phyloP scores from a whole-genome alignment of 2,888 invertebrate genomes.

The Reticulitermes lucifugus region DNA sequence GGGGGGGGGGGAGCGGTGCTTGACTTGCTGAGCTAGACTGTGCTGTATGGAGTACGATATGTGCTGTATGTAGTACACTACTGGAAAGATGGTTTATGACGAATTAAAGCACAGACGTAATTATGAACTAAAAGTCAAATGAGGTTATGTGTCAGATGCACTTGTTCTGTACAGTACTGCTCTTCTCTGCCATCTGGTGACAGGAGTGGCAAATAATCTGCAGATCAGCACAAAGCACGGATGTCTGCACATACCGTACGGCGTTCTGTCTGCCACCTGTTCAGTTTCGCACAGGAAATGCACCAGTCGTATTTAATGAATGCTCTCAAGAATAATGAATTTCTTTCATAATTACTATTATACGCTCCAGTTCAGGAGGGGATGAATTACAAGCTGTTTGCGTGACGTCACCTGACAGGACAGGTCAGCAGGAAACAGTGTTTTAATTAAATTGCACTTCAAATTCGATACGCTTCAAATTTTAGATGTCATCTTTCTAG shows the following conservation, averaged over 20 bases:
- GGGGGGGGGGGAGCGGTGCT: too few relatives aligned
- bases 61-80: too few relatives aligned
- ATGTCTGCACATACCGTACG: not conserved
- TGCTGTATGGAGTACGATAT: too few relatives aligned
- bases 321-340: slow-evolving; percentile 3
- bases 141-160: too few relatives aligned
- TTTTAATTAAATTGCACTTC: slow-evolving; percentile 18
- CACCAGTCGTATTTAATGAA: slow-evolving; percentile 9
- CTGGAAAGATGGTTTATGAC: too few relatives aligned
- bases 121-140: too few relatives aligned
- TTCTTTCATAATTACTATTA: slow-evolving; percentile 30
- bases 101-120: too few relatives aligned
- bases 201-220: not conserved
- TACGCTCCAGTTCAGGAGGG: not conserved
- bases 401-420: slow-evolving; percentile 12
- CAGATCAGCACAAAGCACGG: not conserved
- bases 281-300: slow-evolving; percentile 12
- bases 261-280: not conserved
- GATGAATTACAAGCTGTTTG: not conserved
- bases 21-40: too few relatives aligned
- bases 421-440: not conserved
- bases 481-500: slow-evolving; percentile 17
- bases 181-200: not conserved
- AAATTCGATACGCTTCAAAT: slow-evolving; percentile 19
- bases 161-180: too few relatives aligned